Base-by-base conservation (phyloP, 2,888 invertebrate genomes). In the Lasioglossum oenotherae region DNA sequence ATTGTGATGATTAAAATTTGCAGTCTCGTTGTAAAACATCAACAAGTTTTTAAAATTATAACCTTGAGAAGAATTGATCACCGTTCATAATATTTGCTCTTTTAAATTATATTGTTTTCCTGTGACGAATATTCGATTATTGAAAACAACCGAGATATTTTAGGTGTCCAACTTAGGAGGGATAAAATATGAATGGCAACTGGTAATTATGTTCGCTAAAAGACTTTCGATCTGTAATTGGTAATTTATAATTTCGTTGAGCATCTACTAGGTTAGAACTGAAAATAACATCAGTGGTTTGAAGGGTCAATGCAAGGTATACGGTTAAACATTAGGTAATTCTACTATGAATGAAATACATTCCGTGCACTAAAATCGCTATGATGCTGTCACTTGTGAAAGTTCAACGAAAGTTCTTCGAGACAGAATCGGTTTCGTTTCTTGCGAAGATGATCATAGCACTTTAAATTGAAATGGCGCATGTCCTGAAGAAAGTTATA, bases 391-490 rank as follows among this genome's bases (percentile, higher is more conserved):
- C 75, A 41, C 53, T 69, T 81, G 89, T 87, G 89, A 89, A 89
- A 89, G 89, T 89, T 84, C 84, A 84, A 83, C 46, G 86, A 87
- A 81, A 87, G 67, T 69, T 78, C 77, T 23, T 49, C 77, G 74
- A 74, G 81, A 53, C 74, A 64, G 31, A 53, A 84, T 90, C 74
- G 49, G 78, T 89, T 86, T 76, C 76, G 64, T 75, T 86, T 27
- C 72, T 78, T 74, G 23, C 12, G 12, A 35, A 60, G 46, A 69
- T 53, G 31, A 82, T 67, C 46, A 35, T 38, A 49, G 49, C 57
- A 14, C 23, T 72, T 64, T 38, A 72, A 81, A 49, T 83, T 53
- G 49, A 81, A 69, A 16, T 4, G 76, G 27, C 35, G 38, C 69
- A 46, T 49, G 69, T 38, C 75, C n/a, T 60, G 38, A 49, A 57